Conservation (phyloP, 2,888 invertebrate genomes). For the Chrysopilus asiliformis region DNA sequence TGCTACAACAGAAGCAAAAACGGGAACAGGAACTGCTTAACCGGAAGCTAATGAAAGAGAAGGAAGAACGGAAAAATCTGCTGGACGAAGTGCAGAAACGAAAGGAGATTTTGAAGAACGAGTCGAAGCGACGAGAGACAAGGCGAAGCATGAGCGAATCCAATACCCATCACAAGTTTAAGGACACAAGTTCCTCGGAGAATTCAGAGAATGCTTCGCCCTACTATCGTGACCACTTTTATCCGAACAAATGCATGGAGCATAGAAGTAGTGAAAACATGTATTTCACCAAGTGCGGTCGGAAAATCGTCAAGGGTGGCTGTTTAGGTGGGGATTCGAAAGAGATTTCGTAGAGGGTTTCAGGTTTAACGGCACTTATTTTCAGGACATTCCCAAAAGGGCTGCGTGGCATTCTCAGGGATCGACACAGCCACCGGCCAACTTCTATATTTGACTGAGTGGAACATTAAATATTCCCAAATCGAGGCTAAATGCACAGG, state of each 20-base stretch:
- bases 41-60: conserved; percentile 49
- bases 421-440: conserved; percentile 63
- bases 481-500: conserved; percentile 22
- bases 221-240: conserved; percentile 26
- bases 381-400: conserved; percentile 54
- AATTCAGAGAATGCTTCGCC: conserved; percentile 40
- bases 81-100: conserved; percentile 63
- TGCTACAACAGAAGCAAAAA: conserved; percentile 60
- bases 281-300: conserved; percentile 43
- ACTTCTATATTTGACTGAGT: conserved; percentile 59
- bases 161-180: conserved; percentile 22
- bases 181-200: conserved; percentile 41
- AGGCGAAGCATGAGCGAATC: conserved; percentile 40
- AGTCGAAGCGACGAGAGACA: conserved; percentile 42
- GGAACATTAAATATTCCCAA: conserved; percentile 45
- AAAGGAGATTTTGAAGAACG: conserved; percentile 63
- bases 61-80: conserved; percentile 54
- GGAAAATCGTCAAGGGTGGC: conserved; percentile 57
- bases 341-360: background rate
- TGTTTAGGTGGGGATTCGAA: conserved; percentile 47
- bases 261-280: conserved; percentile 42
- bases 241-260: conserved; percentile 34
- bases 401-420: conserved; percentile 60
- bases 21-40: conserved; percentile 48
- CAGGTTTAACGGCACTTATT: background rate